Evolutionary conservation across 2,113 vertebrate genomes (phyloP).

Genomic region (Eidolon helvum): DNA sequence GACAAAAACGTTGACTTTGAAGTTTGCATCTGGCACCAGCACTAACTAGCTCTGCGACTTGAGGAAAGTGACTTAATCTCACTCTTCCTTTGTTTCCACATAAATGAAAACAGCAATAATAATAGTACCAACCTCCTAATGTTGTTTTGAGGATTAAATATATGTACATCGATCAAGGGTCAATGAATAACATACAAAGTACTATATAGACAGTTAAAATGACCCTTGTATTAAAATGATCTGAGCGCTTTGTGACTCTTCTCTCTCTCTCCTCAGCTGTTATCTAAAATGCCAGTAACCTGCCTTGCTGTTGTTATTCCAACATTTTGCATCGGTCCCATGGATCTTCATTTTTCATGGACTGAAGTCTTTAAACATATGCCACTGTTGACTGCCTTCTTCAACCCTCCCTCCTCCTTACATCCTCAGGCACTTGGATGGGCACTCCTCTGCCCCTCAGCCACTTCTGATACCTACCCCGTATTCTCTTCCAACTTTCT

Average conservation of each 20-base stretch:
- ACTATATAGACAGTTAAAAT: too few relatives aligned
- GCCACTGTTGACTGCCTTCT: background rate
- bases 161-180: background rate
- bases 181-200: background rate
- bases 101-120: background rate
- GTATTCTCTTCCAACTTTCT: background rate
- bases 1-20: background rate
- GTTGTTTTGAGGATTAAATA: background rate
- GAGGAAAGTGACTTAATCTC: background rate
- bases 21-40: background rate
- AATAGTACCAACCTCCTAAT: background rate
- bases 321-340: background rate
- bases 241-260: background rate
- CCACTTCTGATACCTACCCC: background rate
- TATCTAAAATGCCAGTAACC: background rate
- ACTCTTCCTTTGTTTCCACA: background rate
- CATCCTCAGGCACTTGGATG: background rate
- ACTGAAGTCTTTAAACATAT: background rate
- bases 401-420: too few relatives aligned
- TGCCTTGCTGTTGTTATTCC: background rate
- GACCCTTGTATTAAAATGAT: background rate
- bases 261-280: background rate
- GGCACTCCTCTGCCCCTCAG: too few relatives aligned
- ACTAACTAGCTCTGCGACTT: background rate
- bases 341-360: background rate